These are phyloP conservation scores for Limnephilus rhombicus DNA, from an alignment of 2,888 invertebrate species.

Conservation along the genomic window DNA sequence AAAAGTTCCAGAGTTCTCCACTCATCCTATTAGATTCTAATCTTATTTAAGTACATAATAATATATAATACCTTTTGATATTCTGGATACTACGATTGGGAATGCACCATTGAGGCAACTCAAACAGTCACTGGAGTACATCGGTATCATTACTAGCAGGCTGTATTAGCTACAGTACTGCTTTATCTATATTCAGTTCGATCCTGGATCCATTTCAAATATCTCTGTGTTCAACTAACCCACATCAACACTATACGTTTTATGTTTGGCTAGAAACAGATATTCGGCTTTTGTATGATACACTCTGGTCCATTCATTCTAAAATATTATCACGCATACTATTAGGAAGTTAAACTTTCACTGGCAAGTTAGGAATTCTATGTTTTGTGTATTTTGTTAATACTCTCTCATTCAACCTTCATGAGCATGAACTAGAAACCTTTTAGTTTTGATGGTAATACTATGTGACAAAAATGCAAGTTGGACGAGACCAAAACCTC, in stretches of 20 bases:
- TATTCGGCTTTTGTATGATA: not conserved
- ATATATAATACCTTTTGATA: constrained; percentile 68
- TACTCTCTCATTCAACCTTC: not conserved
- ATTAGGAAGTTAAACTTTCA: not conserved
- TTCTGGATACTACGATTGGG: constrained; percentile 7
- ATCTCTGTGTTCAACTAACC: not conserved
- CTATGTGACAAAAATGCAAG: not conserved
- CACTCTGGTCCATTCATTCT: not conserved
- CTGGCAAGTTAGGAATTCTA: not conserved
- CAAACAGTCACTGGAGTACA: not conserved
- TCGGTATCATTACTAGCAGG: not conserved
- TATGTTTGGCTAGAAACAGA: not conserved
- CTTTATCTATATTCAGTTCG: not conserved
- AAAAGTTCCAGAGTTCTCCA: constrained; percentile 80
- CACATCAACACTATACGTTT: not conserved
- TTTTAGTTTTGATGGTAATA: constrained; percentile 1
- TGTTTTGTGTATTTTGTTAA: constrained; percentile 1
- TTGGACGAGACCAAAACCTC: not conserved
- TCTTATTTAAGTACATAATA: constrained; percentile 56
- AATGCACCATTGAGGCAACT: constrained; percentile 18
- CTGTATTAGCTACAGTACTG: not conserved
- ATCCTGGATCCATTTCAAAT: not conserved
- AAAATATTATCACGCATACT: not conserved
- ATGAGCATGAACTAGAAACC: constrained; percentile 1
- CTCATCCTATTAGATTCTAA: constrained; percentile 67